Base-by-base conservation (phyloP, 2,888 invertebrate genomes). In the Eupeodes luniger region DNA sequence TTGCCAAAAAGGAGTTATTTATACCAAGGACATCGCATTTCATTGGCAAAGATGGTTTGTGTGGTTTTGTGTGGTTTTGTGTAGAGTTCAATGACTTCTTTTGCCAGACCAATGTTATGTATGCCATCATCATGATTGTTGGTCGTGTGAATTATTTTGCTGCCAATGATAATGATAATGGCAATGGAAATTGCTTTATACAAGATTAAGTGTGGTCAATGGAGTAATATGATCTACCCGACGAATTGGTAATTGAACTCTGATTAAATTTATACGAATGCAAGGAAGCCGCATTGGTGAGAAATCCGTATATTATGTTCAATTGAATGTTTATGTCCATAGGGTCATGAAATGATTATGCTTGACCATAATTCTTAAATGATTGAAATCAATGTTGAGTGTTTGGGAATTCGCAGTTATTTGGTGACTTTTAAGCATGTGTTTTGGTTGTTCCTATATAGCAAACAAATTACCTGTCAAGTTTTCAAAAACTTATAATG, bases 151-250 rank as follows among this genome's bases (percentile, higher is more conserved):
- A 67, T 61, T 47, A 57, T 61, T 55, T 11, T 36, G 57, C 11
- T 51, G 47, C 51, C 27, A 69, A 67, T 75, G 81, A 76, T 62
- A 66, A 62, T 55, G 72, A 27, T 27, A 27, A 27, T 27, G 27
- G 55, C 62, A 84, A 79, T 85, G 85, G 36, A 51, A 70, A 59
- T 81, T 72, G 27, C 47, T 34, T 4, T 40, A 61, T 72, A 72
- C 53, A 77, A 80, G 59, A 76, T 81, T 66, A 81, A 70, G 7
- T 72, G 76, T 81, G 85, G 85, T 85, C 64, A 78, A 36, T 69
- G 69, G 34, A n/a, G 49, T 51, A n/a, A 10, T 53, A 53, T 14
- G 40, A n/a, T 53, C 11, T 19, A 14, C 5, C 14, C 4, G 16
- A 47, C 44, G 19, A 16, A 14, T 55, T 12, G 74, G 16, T 67